phyloP scores from a whole-genome alignment of 1,140 invertebrate genomes.

The Bombus breviceps region DNA sequence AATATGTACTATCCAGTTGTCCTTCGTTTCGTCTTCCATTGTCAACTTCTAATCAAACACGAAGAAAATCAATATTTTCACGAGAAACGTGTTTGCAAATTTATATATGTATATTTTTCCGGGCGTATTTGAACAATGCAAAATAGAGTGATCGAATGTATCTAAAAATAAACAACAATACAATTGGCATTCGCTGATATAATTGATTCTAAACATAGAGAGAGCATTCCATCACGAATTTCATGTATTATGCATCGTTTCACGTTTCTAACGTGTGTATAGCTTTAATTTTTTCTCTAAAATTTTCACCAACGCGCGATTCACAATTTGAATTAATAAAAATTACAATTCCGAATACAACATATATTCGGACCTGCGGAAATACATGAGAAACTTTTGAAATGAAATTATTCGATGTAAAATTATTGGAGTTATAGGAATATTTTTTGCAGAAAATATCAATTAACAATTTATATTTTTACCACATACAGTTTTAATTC shows the following conservation, averaged over 20 bases:
- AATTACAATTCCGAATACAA: not conserved
- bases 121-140: no score
- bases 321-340: not conserved
- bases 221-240: not conserved
- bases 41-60: not conserved
- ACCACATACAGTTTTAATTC: no score
- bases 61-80: not conserved
- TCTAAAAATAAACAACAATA: not conserved
- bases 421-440: no score
- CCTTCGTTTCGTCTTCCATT: not conserved
- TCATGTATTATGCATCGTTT: not conserved
- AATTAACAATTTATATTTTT: no score
- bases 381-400: no score
- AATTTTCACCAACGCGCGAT: not conserved
- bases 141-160: no score
- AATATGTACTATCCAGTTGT: not conserved
- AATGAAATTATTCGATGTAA: no score
- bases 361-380: no score
- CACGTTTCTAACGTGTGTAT: not conserved
- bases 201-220: not conserved
- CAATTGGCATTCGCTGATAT: not conserved
- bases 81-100: no score
- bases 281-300: not conserved
- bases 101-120: no score
- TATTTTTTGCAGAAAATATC: no score